Conservation (phyloP, 2,113 vertebrate species). For the Octodon degus region DNA sequence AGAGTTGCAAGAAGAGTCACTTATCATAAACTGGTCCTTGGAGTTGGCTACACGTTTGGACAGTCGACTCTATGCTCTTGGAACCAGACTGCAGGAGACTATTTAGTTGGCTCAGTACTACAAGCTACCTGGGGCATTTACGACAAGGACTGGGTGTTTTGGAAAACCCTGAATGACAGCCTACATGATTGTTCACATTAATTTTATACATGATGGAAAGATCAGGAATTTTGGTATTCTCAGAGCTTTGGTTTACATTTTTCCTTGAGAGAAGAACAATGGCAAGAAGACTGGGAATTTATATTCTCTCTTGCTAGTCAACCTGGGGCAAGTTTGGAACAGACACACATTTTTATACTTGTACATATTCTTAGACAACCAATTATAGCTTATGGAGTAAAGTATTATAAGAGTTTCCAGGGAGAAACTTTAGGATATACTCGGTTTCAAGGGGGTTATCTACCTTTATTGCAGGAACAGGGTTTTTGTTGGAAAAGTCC, state of each 20-base stretch:
- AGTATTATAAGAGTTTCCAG: constrained; percentile 99
- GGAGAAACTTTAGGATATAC: constrained; percentile 98
- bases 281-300: constrained; percentile 99
- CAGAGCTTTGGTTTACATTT: constrained; percentile 99
- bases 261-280: constrained; percentile 97
- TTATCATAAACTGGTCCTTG: constrained; percentile 99
- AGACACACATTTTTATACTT: constrained; percentile 99
- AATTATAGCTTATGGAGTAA: constrained; percentile 99
- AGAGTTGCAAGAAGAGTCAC: constrained; percentile 99
- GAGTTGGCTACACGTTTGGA: constrained; percentile 97
- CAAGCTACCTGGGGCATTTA: constrained; percentile 99
- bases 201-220: constrained; percentile 99
- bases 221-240: constrained; percentile 99
- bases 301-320: constrained; percentile 98
- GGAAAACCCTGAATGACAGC: constrained; percentile 98
- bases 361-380: constrained; percentile 99
- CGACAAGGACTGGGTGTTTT: constrained; percentile 98
- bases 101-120: constrained; percentile 97
- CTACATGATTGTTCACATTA: constrained; percentile 99
- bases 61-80: constrained; percentile 97
- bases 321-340: constrained; percentile 99
- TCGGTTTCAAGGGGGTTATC: constrained; percentile 98
- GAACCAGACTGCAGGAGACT: constrained; percentile 98
- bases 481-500: constrained; percentile 99
- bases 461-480: constrained; percentile 99